Conservation (phyloP, 2,888 invertebrate species). For the Acrobasis consociella region DNA sequence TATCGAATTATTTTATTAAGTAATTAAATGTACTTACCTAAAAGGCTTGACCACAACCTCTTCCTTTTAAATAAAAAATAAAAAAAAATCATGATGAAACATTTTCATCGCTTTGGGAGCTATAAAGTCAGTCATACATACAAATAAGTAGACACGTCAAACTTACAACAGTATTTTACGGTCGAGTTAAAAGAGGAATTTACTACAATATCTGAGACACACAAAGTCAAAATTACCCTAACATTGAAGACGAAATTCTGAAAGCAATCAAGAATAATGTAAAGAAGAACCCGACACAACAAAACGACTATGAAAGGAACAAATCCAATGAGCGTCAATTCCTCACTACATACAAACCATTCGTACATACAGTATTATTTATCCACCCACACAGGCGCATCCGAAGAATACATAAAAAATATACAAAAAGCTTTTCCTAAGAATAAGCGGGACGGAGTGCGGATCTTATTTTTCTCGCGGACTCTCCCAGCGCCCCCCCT, state of each 20-base stretch:
- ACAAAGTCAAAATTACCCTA: no score
- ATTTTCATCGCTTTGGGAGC: no score
- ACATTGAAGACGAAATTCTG: not conserved
- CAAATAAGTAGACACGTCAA: no score
- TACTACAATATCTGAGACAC: no score
- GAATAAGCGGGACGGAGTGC: conserved; percentile 81
- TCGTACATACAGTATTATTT: conserved; percentile 61
- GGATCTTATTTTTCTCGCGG: conserved; percentile 83
- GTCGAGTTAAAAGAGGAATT: no score
- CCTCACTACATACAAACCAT: conserved; percentile 49
- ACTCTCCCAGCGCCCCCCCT: conserved; percentile 62
- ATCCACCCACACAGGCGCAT: conserved; percentile 64
- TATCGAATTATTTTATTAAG: no score
- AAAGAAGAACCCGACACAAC: not conserved
- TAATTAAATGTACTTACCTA: no score
- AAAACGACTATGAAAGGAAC: conserved; percentile 12
- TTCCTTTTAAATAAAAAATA: no score
- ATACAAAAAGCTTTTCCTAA: conserved; percentile 77
- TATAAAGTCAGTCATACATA: no score
- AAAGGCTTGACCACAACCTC: no score
- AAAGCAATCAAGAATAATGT: not conserved
- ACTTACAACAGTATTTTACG: no score
- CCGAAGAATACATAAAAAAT: conserved; percentile 70
- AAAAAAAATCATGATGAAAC: no score
- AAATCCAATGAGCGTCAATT: conserved; percentile 39